phyloP scores from a whole-genome alignment of 2,888 invertebrate genomes.

The Eupithecia insigniata region DNA sequence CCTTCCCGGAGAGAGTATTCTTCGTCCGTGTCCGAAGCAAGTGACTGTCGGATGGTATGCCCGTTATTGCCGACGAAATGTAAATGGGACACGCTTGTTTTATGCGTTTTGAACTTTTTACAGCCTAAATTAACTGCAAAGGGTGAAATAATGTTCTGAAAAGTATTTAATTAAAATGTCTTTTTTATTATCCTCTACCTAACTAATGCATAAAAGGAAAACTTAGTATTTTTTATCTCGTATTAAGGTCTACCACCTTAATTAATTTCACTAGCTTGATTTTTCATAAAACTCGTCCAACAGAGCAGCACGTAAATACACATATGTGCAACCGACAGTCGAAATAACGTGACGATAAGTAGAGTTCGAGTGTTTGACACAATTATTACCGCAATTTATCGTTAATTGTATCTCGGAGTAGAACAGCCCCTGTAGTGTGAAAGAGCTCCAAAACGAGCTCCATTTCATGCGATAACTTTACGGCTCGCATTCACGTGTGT shows the following conservation, averaged over 20 bases:
- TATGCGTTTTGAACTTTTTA: conserved; percentile 44
- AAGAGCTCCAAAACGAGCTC: conserved; percentile 2
- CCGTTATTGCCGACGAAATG: conserved; percentile 55
- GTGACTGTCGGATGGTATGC: conserved; percentile 56
- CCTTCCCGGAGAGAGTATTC: conserved; percentile 22
- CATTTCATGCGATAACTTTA: conserved; percentile 6
- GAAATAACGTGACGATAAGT: neutral
- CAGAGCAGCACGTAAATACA: neutral
- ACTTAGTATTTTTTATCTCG: neutral
- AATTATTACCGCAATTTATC: neutral
- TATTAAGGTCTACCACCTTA: neutral
- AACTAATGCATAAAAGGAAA: neutral
- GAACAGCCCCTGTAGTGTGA: neutral
- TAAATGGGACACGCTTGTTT: conserved; percentile 56
- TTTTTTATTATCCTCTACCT: neutral
- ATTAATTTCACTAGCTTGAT: neutral
- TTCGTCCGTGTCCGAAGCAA: conserved; percentile 45
- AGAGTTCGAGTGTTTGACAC: neutral
- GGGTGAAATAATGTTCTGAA: conserved; percentile 31
- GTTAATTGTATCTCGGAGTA: neutral
- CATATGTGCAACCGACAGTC: neutral
- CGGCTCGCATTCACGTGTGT: conserved; percentile 3
- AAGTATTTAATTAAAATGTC: conserved; percentile 24
- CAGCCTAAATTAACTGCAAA: conserved; percentile 28
- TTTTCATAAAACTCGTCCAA: neutral